Conservation (phyloP, 2,888 invertebrate species). For the Agrenia bidenticulata region DNA sequence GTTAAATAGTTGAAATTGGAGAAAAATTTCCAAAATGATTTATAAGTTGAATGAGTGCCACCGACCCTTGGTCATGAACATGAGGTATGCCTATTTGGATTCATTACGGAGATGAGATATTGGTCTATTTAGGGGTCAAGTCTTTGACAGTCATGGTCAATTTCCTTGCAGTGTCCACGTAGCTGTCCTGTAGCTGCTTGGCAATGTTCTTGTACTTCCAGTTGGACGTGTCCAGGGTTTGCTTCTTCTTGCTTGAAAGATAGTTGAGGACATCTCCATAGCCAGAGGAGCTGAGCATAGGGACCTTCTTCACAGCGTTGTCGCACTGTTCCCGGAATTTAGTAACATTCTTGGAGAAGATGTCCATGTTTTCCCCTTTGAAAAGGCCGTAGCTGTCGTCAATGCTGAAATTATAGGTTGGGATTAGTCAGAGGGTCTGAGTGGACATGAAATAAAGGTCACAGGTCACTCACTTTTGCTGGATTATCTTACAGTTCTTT, state of each 20-base stretch:
- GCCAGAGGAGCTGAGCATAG: too few species aligned
- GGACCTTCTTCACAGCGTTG: background rate
- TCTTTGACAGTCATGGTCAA: constrained; percentile 16
- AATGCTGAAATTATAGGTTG: background rate
- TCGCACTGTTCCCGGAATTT: background rate
- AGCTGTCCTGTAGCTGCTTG: constrained; percentile 16
- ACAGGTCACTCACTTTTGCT: constrained; percentile 1
- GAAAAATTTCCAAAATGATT: too few species aligned
- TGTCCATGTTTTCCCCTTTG: background rate
- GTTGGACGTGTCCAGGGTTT: constrained; percentile 16
- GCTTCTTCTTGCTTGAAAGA: background rate
- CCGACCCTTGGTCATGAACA: too few species aligned
- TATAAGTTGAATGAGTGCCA: too few species aligned
- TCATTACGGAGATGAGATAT: too few species aligned
- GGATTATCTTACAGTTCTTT: background rate
- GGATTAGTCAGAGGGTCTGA: background rate
- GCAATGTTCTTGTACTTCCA: constrained; percentile 5
- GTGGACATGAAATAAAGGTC: background rate
- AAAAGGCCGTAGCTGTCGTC: background rate
- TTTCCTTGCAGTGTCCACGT: constrained; percentile 29
- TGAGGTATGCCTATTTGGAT: too few species aligned
- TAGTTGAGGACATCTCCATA: too few species aligned
- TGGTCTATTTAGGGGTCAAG: background rate
- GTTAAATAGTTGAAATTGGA: too few species aligned
- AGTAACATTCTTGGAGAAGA: background rate